These are phyloP conservation scores for Lomographa bimaculata DNA, from an alignment of 2,888 invertebrate genomes.

Conservation along the genomic window DNA sequence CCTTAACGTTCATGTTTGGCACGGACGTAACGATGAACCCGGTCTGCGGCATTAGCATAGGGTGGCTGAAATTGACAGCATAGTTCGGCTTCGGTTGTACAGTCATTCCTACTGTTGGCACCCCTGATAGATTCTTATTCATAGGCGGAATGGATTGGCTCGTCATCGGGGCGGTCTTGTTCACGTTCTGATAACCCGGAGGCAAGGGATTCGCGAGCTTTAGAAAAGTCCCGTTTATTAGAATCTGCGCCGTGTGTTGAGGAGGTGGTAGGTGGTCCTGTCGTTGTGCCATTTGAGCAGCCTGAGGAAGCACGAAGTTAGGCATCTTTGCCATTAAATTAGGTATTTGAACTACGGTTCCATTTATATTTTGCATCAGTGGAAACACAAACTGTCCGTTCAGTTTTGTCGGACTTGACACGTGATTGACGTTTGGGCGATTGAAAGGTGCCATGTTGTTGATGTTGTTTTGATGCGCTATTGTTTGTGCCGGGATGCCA, in stretches of 20 bases:
- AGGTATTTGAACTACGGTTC: slow-evolving; percentile 84
- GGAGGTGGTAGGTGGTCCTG: slow-evolving; percentile 68
- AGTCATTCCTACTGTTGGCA: slow-evolving; percentile 74
- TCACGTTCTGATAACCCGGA: slow-evolving; percentile 58
- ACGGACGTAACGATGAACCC: slow-evolving; percentile 80
- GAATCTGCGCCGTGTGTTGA: slow-evolving; percentile 70
- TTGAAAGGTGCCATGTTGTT: slow-evolving; percentile 67
- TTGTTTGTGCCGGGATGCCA: slow-evolving; percentile 63
- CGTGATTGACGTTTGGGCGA: slow-evolving; percentile 68
- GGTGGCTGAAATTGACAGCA: slow-evolving; percentile 79
- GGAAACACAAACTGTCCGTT: slow-evolving; percentile 84
- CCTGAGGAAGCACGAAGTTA: slow-evolving; percentile 76
- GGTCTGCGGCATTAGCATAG: slow-evolving; percentile 73
- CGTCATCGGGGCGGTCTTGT: slow-evolving; percentile 63
- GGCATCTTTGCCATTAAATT: slow-evolving; percentile 84
- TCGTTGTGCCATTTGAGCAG: slow-evolving; percentile 59
- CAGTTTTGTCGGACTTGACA: slow-evolving; percentile 74
- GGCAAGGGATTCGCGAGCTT: slow-evolving; percentile 72
- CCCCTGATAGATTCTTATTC: slow-evolving; percentile 74
- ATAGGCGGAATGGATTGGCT: slow-evolving; percentile 66
- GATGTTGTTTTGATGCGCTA: slow-evolving; percentile 68
- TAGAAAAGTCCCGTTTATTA: slow-evolving; percentile 78
- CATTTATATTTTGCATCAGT: slow-evolving; percentile 83
- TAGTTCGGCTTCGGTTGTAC: slow-evolving; percentile 79
- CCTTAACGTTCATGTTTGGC: slow-evolving; percentile 79